phyloP scores from a whole-genome alignment of 2,113 vertebrate species.

The Struthio camelus region DNA sequence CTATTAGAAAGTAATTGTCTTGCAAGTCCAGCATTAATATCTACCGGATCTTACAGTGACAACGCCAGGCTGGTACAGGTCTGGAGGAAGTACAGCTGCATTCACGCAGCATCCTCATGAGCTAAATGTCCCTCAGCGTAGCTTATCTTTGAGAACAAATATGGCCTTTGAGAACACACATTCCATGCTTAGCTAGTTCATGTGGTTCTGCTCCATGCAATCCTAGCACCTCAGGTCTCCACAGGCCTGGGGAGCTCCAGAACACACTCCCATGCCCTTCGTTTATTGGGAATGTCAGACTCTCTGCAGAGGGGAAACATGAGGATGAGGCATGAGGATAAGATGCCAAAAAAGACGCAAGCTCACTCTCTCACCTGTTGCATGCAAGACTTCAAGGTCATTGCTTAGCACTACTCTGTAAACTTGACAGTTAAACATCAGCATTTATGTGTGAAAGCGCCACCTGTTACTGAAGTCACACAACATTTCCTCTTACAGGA shows the following conservation, averaged over 20 bases:
- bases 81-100: not conserved
- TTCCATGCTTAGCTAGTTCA: not conserved
- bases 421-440: not conserved
- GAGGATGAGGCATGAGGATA: not conserved
- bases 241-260: not conserved
- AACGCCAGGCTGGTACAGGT: rapidly evolving
- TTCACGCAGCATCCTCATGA: rapidly evolving
- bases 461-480: not conserved
- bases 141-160: not conserved
- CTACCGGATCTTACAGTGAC: not conserved
- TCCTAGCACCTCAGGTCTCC: not conserved
- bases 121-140: not conserved
- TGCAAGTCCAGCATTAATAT: not conserved
- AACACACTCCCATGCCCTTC: not conserved
- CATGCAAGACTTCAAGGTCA: not conserved
- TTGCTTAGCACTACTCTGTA: not conserved
- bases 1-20: not conserved
- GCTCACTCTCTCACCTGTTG: not conserved
- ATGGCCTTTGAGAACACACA: not conserved
- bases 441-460: not conserved
- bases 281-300: not conserved
- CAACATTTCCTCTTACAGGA: rapidly evolving
- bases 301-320: not conserved
- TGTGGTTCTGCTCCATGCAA: not conserved
- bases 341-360: not conserved